Conservation (phyloP, 2,888 invertebrate species). For the Conistra vaccinii region DNA sequence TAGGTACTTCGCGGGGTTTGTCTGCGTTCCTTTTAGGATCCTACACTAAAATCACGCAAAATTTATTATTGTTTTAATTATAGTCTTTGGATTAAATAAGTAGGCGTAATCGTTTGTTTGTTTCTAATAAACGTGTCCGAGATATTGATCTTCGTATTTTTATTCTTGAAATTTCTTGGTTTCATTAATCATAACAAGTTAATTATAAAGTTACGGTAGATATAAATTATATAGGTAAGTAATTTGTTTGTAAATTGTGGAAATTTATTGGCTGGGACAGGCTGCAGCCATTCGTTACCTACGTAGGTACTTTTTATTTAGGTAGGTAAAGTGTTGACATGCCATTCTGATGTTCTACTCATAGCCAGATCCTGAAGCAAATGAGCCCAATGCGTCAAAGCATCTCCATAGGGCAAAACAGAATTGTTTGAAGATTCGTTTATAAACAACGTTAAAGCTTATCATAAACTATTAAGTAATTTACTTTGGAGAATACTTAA, state of each 20-base stretch:
- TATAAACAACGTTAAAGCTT: no score
- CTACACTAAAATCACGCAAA: slow-evolving; percentile 28
- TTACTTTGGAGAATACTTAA: background rate
- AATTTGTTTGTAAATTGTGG: background rate
- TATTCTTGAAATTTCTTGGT: background rate
- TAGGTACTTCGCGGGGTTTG: slow-evolving; percentile 60
- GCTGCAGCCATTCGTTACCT: no score
- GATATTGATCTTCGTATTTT: background rate
- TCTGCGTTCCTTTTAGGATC: slow-evolving; percentile 44
- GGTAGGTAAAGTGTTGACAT: no score
- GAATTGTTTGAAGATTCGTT: no score
- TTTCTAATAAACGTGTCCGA: slow-evolving; percentile 6
- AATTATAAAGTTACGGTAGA: background rate
- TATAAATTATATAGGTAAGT: no score
- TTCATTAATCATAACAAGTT: slow-evolving; percentile 2
- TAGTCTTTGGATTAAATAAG: slow-evolving; percentile 20
- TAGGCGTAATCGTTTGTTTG: slow-evolving; percentile 13
- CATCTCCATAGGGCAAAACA: no score
- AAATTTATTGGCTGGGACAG: no score
- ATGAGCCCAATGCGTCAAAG: no score
- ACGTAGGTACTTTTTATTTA: no score
- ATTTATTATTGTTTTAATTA: slow-evolving; percentile 44
- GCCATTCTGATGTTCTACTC: no score
- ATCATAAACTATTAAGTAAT: no score
- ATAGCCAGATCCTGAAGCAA: no score